Percentiles rank a stretch among this genome's conserved stretches.
phyloP scores from a whole-genome alignment of 2,888 invertebrate genomes.

The Coremacera marginata region DNA sequence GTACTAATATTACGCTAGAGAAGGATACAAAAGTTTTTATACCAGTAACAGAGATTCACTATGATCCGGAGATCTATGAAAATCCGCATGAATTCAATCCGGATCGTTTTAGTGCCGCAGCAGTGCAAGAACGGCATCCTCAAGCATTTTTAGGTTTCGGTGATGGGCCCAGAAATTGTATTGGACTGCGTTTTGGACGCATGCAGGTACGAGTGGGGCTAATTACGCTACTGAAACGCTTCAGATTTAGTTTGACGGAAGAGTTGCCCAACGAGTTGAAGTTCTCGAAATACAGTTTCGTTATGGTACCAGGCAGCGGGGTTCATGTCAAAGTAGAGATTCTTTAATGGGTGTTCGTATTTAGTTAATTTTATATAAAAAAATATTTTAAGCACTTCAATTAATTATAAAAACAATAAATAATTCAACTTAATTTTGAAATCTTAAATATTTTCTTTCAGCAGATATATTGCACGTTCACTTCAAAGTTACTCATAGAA shows the following conservation, averaged over 20 bases:
- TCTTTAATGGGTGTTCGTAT: neutral
- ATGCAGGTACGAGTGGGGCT: constrained; percentile 61
- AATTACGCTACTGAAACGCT: constrained; percentile 53
- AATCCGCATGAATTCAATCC: constrained; percentile 69
- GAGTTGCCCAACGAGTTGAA: constrained; percentile 48
- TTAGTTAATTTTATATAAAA: neutral
- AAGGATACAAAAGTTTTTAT: constrained; percentile 63
- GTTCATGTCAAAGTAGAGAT: constrained; percentile 46
- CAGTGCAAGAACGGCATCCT: constrained; percentile 56
- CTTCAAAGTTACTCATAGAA: neutral
- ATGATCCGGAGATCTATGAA: constrained; percentile 68
- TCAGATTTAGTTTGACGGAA: constrained; percentile 48
- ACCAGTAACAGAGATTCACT: constrained; percentile 66
- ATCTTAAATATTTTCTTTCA: neutral
- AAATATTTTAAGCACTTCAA: neutral
- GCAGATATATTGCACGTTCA: neutral
- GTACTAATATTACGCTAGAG: constrained; percentile 57
- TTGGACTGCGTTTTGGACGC: constrained; percentile 57
- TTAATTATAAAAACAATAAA: no score
- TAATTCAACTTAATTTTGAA: no score
- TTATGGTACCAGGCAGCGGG: constrained; percentile 47
- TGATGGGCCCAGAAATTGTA: constrained; percentile 63
- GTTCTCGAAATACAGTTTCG: constrained; percentile 36
- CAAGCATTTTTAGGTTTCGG: constrained; percentile 67
- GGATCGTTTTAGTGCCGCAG: constrained; percentile 66